Evolutionary conservation across 2,113 vertebrate genomes (phyloP).

Genomic region (Circaetus gallicus): DNA sequence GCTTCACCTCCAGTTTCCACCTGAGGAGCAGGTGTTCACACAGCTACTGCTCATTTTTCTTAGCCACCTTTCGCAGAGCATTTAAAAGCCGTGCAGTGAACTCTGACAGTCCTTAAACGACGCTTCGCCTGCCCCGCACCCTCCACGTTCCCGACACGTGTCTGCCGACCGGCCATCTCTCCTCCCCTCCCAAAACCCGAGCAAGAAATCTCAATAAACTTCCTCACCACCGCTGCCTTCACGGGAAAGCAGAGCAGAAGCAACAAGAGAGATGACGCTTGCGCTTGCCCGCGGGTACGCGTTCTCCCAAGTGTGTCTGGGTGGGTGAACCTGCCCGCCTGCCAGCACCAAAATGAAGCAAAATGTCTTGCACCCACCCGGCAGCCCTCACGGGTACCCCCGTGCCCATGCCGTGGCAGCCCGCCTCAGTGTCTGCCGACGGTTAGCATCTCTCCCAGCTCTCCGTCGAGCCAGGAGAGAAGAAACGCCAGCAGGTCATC

Average conservation of each 20-base stretch:
- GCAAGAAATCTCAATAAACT: background rate
- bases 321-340: background rate
- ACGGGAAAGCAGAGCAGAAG: background rate
- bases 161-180: background rate
- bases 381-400: background rate
- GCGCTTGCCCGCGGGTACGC: background rate
- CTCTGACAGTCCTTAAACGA: background rate
- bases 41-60: background rate
- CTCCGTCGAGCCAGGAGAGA: background rate
- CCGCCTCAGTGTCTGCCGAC: background rate
- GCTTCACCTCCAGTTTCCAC: background rate
- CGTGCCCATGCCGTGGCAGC: background rate
- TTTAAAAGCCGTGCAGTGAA: background rate
- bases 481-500: background rate
- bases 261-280: background rate
- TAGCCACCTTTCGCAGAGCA: background rate
- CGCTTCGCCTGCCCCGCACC: rapidly evolving
- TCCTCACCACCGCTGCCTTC: background rate
- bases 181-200: background rate
- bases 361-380: background rate
- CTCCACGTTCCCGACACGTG: rapidly evolving
- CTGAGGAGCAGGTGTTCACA: background rate
- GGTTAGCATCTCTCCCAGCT: background rate
- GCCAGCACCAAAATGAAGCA: background rate
- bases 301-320: background rate